Conservation (phyloP, 1,140 invertebrate species). For the Saccostrea cuccullata region DNA sequence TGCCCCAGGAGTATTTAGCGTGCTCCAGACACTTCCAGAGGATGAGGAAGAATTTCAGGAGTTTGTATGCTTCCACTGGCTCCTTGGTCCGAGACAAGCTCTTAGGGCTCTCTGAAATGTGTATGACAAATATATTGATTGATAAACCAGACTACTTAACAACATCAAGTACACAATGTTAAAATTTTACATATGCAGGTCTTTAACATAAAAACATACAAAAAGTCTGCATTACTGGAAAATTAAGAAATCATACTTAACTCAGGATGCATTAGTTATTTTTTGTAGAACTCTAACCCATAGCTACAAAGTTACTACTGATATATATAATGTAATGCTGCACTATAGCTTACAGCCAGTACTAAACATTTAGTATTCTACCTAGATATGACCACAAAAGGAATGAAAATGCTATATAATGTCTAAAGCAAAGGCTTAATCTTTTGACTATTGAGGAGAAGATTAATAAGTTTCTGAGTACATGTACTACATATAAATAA, state of each 20-base stretch:
- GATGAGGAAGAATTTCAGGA: constrained; percentile 75
- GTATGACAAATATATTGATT: too few species aligned
- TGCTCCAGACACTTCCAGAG: constrained; percentile 77
- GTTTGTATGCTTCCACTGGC: constrained; percentile 73
- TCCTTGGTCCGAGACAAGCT: constrained; percentile 71
- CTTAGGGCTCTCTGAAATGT: neutral
- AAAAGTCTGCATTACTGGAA: neutral
- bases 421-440: too few species aligned
- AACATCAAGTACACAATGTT: neutral
- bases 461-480: too few species aligned
- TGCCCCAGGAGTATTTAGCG: constrained; percentile 75
- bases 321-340: too few species aligned
- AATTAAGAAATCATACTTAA: neutral
- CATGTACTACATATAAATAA: too few species aligned
- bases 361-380: too few species aligned
- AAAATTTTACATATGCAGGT: neutral
- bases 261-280: neutral
- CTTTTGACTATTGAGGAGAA: too few species aligned
- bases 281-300: too few species aligned
- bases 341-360: too few species aligned
- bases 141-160: neutral
- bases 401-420: too few species aligned
- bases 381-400: too few species aligned
- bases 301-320: too few species aligned
- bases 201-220: neutral